These are phyloP conservation scores for Pantherophis guttatus DNA, from an alignment of 2,113 vertebrate genomes.

Conservation along the genomic window DNA sequence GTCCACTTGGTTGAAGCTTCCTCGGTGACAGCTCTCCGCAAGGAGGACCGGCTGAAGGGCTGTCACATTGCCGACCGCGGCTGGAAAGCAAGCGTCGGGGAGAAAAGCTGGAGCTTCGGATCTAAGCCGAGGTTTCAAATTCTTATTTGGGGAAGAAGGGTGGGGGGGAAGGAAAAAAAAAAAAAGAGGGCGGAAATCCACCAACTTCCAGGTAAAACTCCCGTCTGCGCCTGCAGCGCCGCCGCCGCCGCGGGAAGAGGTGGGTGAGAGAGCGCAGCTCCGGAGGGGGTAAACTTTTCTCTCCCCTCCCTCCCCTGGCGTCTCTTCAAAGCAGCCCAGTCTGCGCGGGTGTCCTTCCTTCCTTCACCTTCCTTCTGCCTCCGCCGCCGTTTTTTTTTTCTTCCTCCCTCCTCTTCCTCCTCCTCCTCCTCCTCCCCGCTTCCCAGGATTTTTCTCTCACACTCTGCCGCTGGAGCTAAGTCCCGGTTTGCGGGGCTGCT, in stretches of 20 bases:
- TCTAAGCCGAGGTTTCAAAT: not conserved
- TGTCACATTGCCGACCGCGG: constrained; percentile 56
- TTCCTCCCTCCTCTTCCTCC: not conserved
- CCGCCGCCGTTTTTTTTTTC: not conserved
- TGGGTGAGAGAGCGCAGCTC: not conserved
- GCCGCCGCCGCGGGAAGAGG: constrained; percentile 8
- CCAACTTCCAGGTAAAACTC: constrained; percentile 41
- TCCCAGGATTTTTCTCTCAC: not conserved
- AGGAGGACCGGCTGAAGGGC: constrained; percentile 31
- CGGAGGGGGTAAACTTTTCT: constrained; percentile 48
- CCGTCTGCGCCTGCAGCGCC: constrained; percentile 29
- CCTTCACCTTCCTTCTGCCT: constrained; percentile 7
- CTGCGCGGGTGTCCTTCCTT: not conserved
- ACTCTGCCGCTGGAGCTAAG: constrained; percentile 16
- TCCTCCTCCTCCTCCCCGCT: not conserved
- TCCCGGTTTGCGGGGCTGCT: constrained; percentile 54
- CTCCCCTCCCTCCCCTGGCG: constrained; percentile 11
- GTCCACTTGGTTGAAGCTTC: constrained; percentile 24
- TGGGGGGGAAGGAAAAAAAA: no score
- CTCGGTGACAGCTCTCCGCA: constrained; percentile 49
- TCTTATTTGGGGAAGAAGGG: not conserved
- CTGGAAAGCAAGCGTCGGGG: constrained; percentile 20
- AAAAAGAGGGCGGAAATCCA: not conserved
- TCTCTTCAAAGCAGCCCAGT: not conserved
- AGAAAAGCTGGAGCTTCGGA: not conserved